Evolutionary conservation across 2,888 invertebrate genomes (phyloP), one percentile per base, ranked within the genome.

Genomic region (Patella pellucida): DNA sequence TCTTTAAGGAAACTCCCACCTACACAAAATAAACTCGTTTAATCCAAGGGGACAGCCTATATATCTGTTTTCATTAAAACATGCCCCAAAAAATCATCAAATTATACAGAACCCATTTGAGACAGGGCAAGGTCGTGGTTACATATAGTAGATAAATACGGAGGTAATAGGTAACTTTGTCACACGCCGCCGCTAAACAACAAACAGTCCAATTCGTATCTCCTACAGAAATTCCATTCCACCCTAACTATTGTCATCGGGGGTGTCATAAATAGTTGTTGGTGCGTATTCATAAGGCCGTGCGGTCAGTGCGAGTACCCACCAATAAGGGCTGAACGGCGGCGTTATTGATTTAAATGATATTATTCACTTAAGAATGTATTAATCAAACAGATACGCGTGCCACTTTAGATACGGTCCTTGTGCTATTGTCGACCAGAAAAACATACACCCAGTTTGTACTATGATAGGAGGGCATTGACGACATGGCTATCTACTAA

Each of bases 201-300:
- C 62, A 62, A 62, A 62, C 62, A 62, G 62, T 62, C 23, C 62
- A 62, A 23, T 23, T 62, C 19, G 23, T 62, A 62, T 23, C 23
- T 62, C 62, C 23, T 62, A 23, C 19, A 23, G 23, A 62, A 62
- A 62, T 62, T 62, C 62, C 62, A 62, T 62, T 62, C 62, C 62
- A 62, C 62, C 62, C 62, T 62, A 62, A 62, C 62, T 62, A 62
- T 62, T 62, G 62, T 62, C 12, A 62, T 62, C 19, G 23, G 23
- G 23, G 23, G 23, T 62, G 62, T 62, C 62, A 23, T 23, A 23
- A 62, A 62, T 23, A 23, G 62, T 62, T 62, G 23, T 62, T 23
- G 23, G 23, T 62, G 23, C 14, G 62, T 62, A 62, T 62, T 62
- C 16, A 62, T 23, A 62, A 62, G 62, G 62, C 62, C 62, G 62